A percentile compares a stretch with the other conserved stretches of the same genome.
Evolutionary conservation across 2,888 invertebrate genomes (phyloP).

Genomic region (Pachymerium ferrugineum): DNA sequence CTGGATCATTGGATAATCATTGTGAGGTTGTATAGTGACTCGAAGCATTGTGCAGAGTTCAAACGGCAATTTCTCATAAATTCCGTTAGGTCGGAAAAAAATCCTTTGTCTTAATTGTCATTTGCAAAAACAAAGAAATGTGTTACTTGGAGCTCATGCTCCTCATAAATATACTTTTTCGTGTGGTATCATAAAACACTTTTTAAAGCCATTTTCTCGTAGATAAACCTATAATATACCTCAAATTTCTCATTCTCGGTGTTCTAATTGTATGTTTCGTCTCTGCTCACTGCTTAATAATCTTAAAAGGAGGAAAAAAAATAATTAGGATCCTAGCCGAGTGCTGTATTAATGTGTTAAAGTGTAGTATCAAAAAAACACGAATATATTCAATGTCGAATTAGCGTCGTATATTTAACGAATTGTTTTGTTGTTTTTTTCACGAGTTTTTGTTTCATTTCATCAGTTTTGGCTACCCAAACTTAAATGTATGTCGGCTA

Average conservation of each 20-base stretch:
- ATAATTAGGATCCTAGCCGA: not conserved
- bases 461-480: not conserved
- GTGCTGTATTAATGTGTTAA: constrained; percentile 33
- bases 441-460: not conserved
- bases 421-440: not conserved
- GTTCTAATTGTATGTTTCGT: constrained; percentile 32
- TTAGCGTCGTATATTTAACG: constrained; percentile 30
- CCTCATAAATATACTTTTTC: constrained; percentile 18
- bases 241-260: constrained; percentile 33
- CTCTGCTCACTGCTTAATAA: constrained; percentile 33
- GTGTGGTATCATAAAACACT: constrained; percentile 28
- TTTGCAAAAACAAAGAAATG: not conserved
- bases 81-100: constrained; percentile 17
- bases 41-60: constrained; percentile 29
- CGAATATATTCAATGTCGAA: constrained; percentile 30
- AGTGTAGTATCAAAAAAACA: constrained; percentile 31
- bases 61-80: constrained; percentile 19
- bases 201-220: constrained; percentile 30
- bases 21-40: not conserved
- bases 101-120: constrained; percentile 21
- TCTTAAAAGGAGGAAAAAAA: not conserved
- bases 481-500: constrained; percentile 32
- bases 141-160: constrained; percentile 23
- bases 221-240: constrained; percentile 32
- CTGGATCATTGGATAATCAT: not conserved